Percentiles rank a stretch among this genome's conserved stretches.
phyloP scores from a whole-genome alignment of 2,797 vertebrate genomes.

The Crocidura indochinensis region DNA sequence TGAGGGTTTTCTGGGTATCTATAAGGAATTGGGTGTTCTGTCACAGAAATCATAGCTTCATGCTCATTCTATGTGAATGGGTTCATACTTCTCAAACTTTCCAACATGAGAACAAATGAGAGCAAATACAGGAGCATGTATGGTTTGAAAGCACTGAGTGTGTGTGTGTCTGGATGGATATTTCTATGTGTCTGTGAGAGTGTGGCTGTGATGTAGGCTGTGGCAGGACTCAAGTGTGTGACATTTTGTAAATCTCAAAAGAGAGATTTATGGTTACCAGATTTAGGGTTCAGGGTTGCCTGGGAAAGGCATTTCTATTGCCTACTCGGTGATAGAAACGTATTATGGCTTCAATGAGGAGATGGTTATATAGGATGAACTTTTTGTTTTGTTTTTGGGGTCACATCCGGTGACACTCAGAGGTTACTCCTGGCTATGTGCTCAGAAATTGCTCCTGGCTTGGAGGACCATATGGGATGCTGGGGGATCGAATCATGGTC shows the following conservation, averaged over 20 bases:
- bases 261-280: background rate
- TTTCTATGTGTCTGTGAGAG: too few relatives aligned
- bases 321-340: too few relatives aligned
- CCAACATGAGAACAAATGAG: background rate
- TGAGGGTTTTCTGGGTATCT: background rate
- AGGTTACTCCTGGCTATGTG: too few relatives aligned
- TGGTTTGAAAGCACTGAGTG: background rate
- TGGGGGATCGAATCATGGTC: too few relatives aligned
- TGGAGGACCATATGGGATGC: too few relatives aligned
- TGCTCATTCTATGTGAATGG: background rate
- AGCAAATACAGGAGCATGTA: accelerated
- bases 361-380: background rate
- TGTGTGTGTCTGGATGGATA: too few relatives aligned
- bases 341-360: background rate
- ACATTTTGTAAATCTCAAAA: background rate
- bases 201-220: too few relatives aligned
- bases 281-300: background rate
- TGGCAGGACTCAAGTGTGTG: background rate
- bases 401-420: too few relatives aligned
- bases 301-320: background rate
- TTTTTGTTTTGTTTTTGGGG: too few relatives aligned
- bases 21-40: background rate
- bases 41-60: background rate
- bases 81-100: background rate
- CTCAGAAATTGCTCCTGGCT: too few relatives aligned